These are phyloP conservation scores for Chauna torquata DNA, from an alignment of 2,113 vertebrate species.

Conservation along the genomic window DNA sequence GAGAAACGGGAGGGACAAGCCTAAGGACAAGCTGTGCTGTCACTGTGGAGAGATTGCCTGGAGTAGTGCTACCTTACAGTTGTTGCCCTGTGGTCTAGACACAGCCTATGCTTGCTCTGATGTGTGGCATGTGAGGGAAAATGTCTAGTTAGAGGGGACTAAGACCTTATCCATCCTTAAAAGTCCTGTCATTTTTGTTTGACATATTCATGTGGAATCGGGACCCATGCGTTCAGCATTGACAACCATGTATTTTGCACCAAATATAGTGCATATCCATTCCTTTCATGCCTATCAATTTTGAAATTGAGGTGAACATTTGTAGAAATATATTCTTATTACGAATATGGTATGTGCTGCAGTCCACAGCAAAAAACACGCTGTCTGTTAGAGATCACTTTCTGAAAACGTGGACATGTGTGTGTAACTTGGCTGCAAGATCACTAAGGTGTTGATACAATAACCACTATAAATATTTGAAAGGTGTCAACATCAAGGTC, in stretches of 20 bases:
- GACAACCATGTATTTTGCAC: fast-evolving
- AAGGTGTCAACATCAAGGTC: slow-evolving; percentile 56
- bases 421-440: slow-evolving; percentile 52
- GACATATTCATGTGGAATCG: not conserved
- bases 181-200: not conserved
- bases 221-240: not conserved
- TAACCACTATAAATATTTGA: slow-evolving; percentile 50
- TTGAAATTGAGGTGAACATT: not conserved
- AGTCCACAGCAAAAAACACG: not conserved
- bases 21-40: fast-evolving
- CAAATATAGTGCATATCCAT: fast-evolving
- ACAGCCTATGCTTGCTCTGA: not conserved
- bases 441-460: slow-evolving; percentile 2
- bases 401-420: not conserved
- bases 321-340: not conserved
- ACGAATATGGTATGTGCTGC: not conserved
- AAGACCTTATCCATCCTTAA: not conserved
- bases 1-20: not conserved
- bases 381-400: not conserved
- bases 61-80: not conserved
- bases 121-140: not conserved
- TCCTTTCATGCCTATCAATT: not conserved
- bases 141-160: not conserved
- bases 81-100: not conserved
- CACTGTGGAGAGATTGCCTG: not conserved